A percentile compares a stretch with the other conserved stretches of the same genome.
Evolutionary conservation across 2,888 invertebrate genomes (phyloP).

Genomic region (Malacosoma neustria): DNA sequence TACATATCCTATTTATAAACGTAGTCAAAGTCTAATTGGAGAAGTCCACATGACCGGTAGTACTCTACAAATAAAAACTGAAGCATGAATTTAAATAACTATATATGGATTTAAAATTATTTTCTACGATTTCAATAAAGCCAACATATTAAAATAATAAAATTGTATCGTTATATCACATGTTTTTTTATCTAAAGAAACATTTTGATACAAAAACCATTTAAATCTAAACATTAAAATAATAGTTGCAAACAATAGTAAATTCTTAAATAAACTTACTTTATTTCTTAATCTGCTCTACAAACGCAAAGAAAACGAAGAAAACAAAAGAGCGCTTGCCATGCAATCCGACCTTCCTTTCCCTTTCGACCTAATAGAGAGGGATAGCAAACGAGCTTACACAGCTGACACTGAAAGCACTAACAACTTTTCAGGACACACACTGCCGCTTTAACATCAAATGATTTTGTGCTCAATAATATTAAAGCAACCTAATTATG

Average conservation of each 20-base stretch:
- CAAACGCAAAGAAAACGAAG: conserved; percentile 49
- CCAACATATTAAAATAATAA: no score
- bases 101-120: no score
- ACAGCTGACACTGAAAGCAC: conserved; percentile 68
- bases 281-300: conserved; percentile 46
- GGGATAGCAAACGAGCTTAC: conserved; percentile 46
- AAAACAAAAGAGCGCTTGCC: conserved; percentile 57
- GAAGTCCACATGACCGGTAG: conserved; percentile 42
- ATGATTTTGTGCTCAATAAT: conserved; percentile 27
- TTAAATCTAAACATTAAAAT: no score
- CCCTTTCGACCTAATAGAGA: conserved; percentile 51
- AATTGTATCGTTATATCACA: no score
- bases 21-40: conserved; percentile 48
- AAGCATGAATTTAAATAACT: no score
- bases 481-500: conserved; percentile 27
- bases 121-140: no score
- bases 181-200: no score
- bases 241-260: conserved; percentile 10
- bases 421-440: conserved; percentile 57
- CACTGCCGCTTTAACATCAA: conserved; percentile 34
- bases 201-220: no score
- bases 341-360: conserved; percentile 51
- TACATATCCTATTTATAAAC: conserved; percentile 58
- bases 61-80: conserved; percentile 47
- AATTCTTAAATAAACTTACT: conserved; percentile 41